Evolutionary conservation across 2,888 invertebrate species (phyloP), one percentile per base, ranked within the genome.

Genomic region (Zootermopsis nevadensis): DNA sequence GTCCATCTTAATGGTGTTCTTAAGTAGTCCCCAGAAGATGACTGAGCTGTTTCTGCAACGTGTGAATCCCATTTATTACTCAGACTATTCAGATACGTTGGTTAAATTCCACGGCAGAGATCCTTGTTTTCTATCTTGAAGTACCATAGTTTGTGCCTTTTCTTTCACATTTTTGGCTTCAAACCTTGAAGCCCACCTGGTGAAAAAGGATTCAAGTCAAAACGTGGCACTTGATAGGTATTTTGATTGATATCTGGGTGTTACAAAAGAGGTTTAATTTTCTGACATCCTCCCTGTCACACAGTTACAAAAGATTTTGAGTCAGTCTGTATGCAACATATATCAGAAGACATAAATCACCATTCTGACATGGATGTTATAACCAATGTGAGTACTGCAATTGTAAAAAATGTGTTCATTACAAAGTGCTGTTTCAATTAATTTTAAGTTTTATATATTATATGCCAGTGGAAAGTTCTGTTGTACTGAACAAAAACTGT

Each of bases 21-120:
- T 33, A 48, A 30, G 24, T 24, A 53, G 30, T 33, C 55, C 72
- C 30, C 55, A 42, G 80, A 84, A 82, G 69, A 85, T 85, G 85
- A 84, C 84, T 72, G 83, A 83, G 30, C 77, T 83, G 53, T 85
- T 77, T 53, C 79, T 85, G 19, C 81, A 83, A 88, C 91, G 93
- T 86, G 91, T 93, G 86, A 93, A 93, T 89, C 93, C 93, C 83
- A 93, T 93, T 88, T 93, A 93, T 89, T 93, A 93, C 89, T 93
- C 93, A 82, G 93, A 93, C 89, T 93, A 93, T 87, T 93, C 93
- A 87, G 93, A 93, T 92, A 93, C 93, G 85, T 85, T 72, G 55
- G 30, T 80, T 53, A 60, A 76, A 31, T n/a, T 84, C 42, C 33
- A 84, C 22, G 80, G 55, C 77, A 72, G 81, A 83, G n/a, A 74